These are phyloP conservation scores for Momotus momota DNA, from an alignment of 2,797 vertebrate species.

Conservation along the genomic window DNA sequence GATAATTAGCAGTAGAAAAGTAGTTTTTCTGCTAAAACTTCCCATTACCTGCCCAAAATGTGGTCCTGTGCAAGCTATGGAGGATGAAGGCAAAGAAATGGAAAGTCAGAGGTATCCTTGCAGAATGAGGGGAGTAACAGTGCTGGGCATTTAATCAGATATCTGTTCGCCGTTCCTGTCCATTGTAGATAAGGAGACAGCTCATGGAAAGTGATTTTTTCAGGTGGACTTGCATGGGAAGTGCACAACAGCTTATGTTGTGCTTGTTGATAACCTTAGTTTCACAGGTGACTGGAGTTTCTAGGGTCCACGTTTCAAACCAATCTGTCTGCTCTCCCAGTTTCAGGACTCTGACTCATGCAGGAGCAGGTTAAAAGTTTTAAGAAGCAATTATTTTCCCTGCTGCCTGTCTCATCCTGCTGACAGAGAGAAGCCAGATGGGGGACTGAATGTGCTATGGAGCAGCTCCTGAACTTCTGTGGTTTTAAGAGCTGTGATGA, in stretches of 20 bases:
- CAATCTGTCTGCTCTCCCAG: neutral
- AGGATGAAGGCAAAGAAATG: neutral
- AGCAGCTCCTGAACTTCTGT: neutral
- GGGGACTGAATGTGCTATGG: neutral
- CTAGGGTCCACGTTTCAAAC: neutral
- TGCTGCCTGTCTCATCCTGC: neutral
- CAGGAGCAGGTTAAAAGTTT: neutral
- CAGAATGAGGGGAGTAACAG: neutral
- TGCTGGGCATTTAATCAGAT: neutral
- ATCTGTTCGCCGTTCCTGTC: neutral
- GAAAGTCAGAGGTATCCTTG: neutral
- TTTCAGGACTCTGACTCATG: slow-evolving; percentile 3
- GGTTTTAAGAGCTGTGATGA: neutral
- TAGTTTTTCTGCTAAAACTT: neutral
- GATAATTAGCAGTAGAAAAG: neutral
- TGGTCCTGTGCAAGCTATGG: neutral
- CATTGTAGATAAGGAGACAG: neutral
- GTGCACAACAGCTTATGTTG: neutral
- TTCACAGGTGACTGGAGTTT: neutral
- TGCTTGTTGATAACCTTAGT: neutral
- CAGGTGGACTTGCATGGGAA: neutral
- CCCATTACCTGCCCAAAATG: neutral
- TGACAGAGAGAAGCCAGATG: neutral
- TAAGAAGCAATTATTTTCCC: neutral
- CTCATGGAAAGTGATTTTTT: neutral